A percentile compares a stretch with the other conserved stretches of the same genome.
These are phyloP conservation scores for Plecturocebus donacophilus DNA, from an alignment of 2,113 vertebrate species.

Conservation along the genomic window DNA sequence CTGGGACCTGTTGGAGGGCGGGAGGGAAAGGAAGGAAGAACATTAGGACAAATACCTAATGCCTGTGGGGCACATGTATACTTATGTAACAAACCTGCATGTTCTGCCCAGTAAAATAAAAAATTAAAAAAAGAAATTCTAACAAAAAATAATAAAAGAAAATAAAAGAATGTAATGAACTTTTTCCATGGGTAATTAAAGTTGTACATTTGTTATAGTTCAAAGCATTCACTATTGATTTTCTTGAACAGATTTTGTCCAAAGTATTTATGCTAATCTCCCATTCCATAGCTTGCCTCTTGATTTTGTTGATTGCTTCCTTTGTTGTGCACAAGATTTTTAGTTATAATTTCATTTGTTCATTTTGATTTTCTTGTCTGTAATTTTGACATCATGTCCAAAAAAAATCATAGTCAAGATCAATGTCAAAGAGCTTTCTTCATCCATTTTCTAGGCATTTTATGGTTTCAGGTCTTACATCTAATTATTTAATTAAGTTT, in stretches of 20 bases:
- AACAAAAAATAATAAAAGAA: neutral
- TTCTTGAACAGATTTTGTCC: neutral
- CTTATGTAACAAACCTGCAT: too few relatives aligned
- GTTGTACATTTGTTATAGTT: neutral
- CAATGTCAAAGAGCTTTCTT: neutral
- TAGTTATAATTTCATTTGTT: neutral
- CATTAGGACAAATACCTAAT: too few relatives aligned
- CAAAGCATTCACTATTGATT: neutral
- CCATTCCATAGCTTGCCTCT: neutral
- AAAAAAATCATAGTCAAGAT: neutral
- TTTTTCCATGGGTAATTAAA: neutral
- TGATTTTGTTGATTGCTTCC: neutral
- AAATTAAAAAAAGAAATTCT: too few relatives aligned
- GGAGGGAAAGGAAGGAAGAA: too few relatives aligned
- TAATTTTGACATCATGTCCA: neutral
- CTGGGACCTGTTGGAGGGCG: accelerated
- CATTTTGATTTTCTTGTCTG: neutral
- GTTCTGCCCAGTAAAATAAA: too few relatives aligned
- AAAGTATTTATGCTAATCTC: neutral
- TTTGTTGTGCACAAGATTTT: neutral
- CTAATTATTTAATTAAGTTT: neutral
- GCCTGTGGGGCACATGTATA: too few relatives aligned
- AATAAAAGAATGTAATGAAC: neutral
- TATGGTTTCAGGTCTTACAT: neutral
- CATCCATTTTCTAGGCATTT: neutral